These are phyloP conservation scores for Drosophila tropicalis DNA, from an alignment of 1,140 invertebrate genomes.

Conservation along the genomic window DNA sequence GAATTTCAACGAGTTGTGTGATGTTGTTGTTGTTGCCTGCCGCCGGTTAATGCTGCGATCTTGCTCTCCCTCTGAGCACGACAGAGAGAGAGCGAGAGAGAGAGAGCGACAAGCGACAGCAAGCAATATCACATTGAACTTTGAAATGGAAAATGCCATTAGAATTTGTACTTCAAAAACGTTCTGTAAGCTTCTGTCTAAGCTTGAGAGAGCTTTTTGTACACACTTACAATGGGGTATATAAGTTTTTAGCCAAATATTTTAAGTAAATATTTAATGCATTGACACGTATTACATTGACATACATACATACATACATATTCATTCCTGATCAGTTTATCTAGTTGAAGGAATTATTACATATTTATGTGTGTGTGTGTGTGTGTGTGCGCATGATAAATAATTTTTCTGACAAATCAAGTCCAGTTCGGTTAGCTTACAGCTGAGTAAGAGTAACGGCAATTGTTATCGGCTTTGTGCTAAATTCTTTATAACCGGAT, in stretches of 20 bases:
- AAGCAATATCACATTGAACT: conserved; percentile 66
- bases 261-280: neutral
- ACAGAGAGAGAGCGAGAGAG: conserved; percentile 16
- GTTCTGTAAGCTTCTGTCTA: conserved; percentile 8
- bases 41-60: conserved; percentile 41
- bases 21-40: neutral
- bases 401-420: neutral
- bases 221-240: neutral
- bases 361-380: too few species aligned
- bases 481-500: neutral
- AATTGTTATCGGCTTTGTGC: neutral
- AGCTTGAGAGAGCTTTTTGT: conserved; percentile 6
- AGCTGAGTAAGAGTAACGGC: neutral
- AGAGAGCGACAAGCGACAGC: conserved; percentile 23
- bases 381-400: too few species aligned
- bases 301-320: too few species aligned
- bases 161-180: conserved; percentile 18
- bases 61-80: conserved; percentile 15
- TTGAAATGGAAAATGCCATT: conserved; percentile 79
- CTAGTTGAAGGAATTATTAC: too few species aligned
- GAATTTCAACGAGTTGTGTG: conserved; percentile 46
- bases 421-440: neutral
- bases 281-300: neutral
- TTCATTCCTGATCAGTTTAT: too few species aligned
- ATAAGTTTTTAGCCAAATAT: conserved; percentile 10